Evolutionary conservation across 1,140 invertebrate species (phyloP), one percentile per base, ranked within the genome.

Genomic region (Sweltsa coloradensis): DNA sequence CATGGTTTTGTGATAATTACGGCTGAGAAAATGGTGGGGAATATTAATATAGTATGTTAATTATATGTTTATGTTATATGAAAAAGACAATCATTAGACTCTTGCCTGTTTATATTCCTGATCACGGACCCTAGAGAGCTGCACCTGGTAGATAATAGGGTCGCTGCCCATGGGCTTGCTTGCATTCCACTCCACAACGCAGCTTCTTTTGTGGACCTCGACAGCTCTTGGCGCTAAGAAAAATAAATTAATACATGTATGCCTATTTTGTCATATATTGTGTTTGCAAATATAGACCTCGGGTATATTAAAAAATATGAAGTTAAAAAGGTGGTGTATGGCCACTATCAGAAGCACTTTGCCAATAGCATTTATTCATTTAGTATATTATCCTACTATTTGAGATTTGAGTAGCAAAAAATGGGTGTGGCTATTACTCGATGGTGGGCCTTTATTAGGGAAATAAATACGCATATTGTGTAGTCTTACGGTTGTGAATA

Each of bases 61-160:
- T 31, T 9, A 9, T 9, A 31, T 9, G 9, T 31, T 31, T 9
- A n/a, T 9, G 9, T 9, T n/a, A 9, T 9, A 31, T 9, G 9
- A 31, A 9, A 9, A 31, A n/a, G 9, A 31, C 29, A 31, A 9
- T 31, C n/a, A n/a, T n/a, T n/a, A n/a, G n/a, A n/a, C n/a, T n/a
- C 55, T 60, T 57, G 78, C 76, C 70, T 74, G 64, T 66, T 68
- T 72, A 53, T 71, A 79, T 45, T 74, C 68, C 53, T 72, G 69
- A 53, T 84, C 78, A 54, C 74, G 71, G 29, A 69, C 61, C 50
- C 70, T 66, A 14, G 72, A 71, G 45, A 81, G 61, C 63, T 85
- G 81, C 50, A 84, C 65, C 41, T 75, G 66, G 60, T 82, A 86
- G 24, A 69, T 60, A 18, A 80, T 68, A 44, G 75, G 66, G 62